A percentile compares a stretch with the other conserved stretches of the same genome.
Evolutionary conservation across 1,140 invertebrate species (phyloP).

Genomic region (Papilio xuthus): DNA sequence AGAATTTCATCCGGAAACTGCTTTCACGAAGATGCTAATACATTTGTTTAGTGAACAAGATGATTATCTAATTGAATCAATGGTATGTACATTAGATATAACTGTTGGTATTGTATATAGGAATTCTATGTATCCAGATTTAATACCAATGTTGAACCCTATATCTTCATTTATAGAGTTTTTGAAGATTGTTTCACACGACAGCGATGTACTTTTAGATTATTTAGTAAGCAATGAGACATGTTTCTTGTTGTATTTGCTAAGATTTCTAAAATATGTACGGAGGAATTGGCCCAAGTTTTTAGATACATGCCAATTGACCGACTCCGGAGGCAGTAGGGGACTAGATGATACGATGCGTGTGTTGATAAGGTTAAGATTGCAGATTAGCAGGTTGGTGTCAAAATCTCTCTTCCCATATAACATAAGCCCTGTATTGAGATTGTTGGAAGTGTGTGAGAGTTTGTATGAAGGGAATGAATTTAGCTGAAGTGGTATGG

Average conservation of each 20-base stretch:
- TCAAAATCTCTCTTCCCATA: constrained; percentile 93
- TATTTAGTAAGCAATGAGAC: constrained; percentile 95
- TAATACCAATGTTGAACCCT: constrained; percentile 91
- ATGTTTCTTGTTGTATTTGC: constrained; percentile 93
- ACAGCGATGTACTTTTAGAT: constrained; percentile 91
- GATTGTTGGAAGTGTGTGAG: constrained; percentile 92
- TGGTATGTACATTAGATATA: constrained; percentile 95
- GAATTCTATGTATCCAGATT: constrained; percentile 88
- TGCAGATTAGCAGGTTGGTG: constrained; percentile 91
- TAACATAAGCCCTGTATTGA: constrained; percentile 93
- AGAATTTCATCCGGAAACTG: constrained; percentile 93
- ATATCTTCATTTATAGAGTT: constrained; percentile 92
- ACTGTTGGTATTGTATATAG: constrained; percentile 91
- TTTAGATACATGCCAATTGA: constrained; percentile 86
- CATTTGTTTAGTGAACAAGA: constrained; percentile 95
- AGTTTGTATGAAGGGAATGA: constrained; percentile 92
- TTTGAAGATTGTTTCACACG: constrained; percentile 90
- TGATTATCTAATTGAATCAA: constrained; percentile 94
- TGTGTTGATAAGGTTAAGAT: constrained; percentile 89
- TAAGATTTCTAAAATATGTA: constrained; percentile 93
- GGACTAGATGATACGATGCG: constrained; percentile 92
- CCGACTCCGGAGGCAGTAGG: constrained; percentile 80
- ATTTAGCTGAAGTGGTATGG: constrained; percentile 80
- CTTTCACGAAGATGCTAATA: constrained; percentile 93
- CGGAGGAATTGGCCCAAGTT: constrained; percentile 92